Evolutionary conservation across 2,113 vertebrate genomes (phyloP).

Genomic region (Pitta sordida): DNA sequence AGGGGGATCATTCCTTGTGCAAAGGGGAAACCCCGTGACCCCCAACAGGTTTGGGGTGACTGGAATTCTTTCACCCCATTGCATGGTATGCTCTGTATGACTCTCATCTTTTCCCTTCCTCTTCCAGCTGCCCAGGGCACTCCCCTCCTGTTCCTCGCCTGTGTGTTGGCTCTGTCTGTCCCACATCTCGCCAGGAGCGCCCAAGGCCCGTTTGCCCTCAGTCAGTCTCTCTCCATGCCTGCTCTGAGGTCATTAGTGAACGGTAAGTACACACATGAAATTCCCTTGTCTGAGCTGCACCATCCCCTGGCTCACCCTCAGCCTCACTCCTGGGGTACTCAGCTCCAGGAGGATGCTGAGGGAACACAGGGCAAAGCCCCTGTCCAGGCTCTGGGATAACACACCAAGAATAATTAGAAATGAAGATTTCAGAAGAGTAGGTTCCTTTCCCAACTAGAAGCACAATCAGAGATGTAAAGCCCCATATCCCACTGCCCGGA

Average conservation of each 20-base stretch:
- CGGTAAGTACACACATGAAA: not conserved
- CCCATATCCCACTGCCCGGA: not conserved
- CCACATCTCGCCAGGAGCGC: not conserved
- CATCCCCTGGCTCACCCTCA: not conserved
- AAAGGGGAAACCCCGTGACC: not conserved
- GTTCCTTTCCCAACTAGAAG: not conserved
- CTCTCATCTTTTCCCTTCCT: not conserved
- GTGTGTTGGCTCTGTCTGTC: not conserved
- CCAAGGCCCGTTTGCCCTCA: not conserved
- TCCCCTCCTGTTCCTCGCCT: not conserved
- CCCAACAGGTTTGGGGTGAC: not conserved
- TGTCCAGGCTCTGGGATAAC: not conserved
- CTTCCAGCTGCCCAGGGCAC: not conserved
- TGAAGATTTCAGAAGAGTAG: not conserved
- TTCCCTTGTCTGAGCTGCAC: not conserved
- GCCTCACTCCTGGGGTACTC: not conserved
- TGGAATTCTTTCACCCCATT: not conserved
- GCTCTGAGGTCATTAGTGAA: rapidly evolving
- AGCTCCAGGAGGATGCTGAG: not conserved
- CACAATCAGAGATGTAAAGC: not conserved
- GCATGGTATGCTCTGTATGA: not conserved
- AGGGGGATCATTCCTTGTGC: not conserved
- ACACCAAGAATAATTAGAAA: not conserved
- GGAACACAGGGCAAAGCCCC: not conserved
- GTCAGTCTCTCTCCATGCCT: not conserved